Evolutionary conservation across 1,140 invertebrate species (phyloP), one percentile per base, ranked within the genome.

Genomic region (Caenorhabditis elegans): DNA sequence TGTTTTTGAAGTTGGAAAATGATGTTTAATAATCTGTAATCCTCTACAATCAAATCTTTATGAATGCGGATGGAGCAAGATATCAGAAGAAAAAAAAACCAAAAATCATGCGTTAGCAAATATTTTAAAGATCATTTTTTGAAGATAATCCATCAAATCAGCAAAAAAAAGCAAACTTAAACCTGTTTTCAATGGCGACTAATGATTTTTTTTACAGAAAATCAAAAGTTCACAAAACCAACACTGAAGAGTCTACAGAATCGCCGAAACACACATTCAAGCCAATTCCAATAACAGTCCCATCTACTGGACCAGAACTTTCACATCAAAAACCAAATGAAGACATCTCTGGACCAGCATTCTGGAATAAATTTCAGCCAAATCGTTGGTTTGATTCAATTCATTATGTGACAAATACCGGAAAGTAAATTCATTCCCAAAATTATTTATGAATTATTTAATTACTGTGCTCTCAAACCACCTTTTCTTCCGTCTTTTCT

Each of bases 341-440:
- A 76, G 31, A 46, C 19, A 28, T 76, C n/a, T 47, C 46, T 47
- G 80, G 80, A 43, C 80, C 80, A 46, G 84, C 49, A 15, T 87
- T 87, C 60, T 87, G 86, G 86, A 87, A 84, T 60, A 79, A 84
- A 83, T 87, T 87, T 79, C 86, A 87, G 79, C 86, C 86, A 13
- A 87, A 87, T 13, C 79, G 84, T 19, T 87, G 86, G 86, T 87
- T 70, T 24, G 60, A 70, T 70, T 70, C 60, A 10, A 70, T 70
- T 28, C 60, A 70, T 13, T 70, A 70, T 70, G 60, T 70, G 60
- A 70, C 60, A 13, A 70, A 70, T 43, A 70, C 60, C n/a, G 60
- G 60, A 70, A 70, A 70, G n/a, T 70, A 70, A 70, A 70, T 19
- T n/a, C n/a, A n/a, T n/a, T n/a, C 19, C 15, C 6, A 15, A 0